Evolutionary conservation across 2,113 vertebrate species (phyloP), one percentile per base, ranked within the genome.

Genomic region (Ariopsis seemanni): DNA sequence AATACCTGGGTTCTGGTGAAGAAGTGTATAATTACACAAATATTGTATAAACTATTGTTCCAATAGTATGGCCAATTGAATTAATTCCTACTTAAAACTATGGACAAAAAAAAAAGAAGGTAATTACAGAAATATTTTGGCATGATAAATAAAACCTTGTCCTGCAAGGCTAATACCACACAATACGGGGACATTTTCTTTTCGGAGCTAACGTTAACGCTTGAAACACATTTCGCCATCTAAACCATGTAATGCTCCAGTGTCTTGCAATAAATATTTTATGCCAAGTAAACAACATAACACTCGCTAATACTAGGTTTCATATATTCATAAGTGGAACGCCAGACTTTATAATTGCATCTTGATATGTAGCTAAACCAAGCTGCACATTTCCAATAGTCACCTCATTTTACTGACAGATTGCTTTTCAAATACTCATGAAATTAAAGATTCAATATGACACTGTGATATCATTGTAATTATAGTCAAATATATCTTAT

Each of bases 91-190:
- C n/a, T 75, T 50, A 50, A 60, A 20, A 17, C 25, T 14, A 72
- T 55, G 75, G 78, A n/a, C 63, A 65, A 4, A 62, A 62, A 27
- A 63, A 3, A 58, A 17, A 18, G 42, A 42, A 57, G 55, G n/a
- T 53, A 79, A 82, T 53, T 17, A 53, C 62, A 79, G 22, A 83
- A 90, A 42, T 27, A 65, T 48, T 71, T 71, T 80, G 80, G 79
- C 79, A 90, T 92, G 75, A 91, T 89, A 71, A 90, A 85, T 58
- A 88, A 55, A 48, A 90, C 93, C 93, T 94, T 92, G 93, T 92
- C 93, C 95, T 93, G 95, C 94, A 95, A 96, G 94, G 93, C 81
- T 89, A 91, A 92, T 89, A 92, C 90, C 92, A 90, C 87, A 85
- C 82, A 89, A 79, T 30, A 87, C 34, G 83, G 20, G n/a, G 77